phyloP scores from a whole-genome alignment of 2,888 invertebrate species.

The Amiota minor region DNA sequence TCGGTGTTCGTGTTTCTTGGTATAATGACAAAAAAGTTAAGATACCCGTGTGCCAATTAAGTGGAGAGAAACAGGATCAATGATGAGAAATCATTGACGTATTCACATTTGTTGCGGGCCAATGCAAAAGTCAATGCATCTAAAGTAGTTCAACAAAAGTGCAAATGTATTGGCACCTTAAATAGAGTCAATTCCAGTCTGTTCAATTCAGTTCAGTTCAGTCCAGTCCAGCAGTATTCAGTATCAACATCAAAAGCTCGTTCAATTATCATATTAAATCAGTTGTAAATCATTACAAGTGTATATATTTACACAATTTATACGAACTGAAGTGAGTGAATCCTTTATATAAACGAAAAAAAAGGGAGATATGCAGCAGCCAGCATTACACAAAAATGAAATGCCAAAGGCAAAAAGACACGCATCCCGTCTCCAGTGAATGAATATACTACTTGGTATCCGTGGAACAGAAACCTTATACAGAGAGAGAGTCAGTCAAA shows the following conservation, averaged over 20 bases:
- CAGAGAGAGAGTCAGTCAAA: neutral
- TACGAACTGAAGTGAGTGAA: conserved; percentile 40
- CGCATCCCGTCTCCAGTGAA: too few relatives aligned
- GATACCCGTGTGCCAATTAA: conserved; percentile 1
- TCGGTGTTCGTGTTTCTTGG: too few relatives aligned
- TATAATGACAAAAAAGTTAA: conserved; percentile 16
- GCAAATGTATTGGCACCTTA: neutral
- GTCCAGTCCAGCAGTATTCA: conserved; percentile 40
- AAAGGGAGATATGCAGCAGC: conserved; percentile 1
- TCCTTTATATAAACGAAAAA: conserved; percentile 45
- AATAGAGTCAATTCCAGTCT: conserved; percentile 9
- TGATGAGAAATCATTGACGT: neutral
- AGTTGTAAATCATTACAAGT: conserved; percentile 57
- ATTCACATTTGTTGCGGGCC: too few relatives aligned
- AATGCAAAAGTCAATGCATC: conserved; percentile 47
- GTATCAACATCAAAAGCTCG: conserved; percentile 32
- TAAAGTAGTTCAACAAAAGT: conserved; percentile 39
- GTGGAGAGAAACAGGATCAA: neutral
- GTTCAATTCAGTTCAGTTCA: neutral
- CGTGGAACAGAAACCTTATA: neutral
- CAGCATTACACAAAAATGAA: too few relatives aligned
- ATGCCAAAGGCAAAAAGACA: too few relatives aligned
- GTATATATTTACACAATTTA: conserved; percentile 55
- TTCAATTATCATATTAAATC: conserved; percentile 60
- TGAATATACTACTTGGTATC: neutral